Conservation (phyloP, 2,888 invertebrate species). For the Alentia gelatinosa region DNA sequence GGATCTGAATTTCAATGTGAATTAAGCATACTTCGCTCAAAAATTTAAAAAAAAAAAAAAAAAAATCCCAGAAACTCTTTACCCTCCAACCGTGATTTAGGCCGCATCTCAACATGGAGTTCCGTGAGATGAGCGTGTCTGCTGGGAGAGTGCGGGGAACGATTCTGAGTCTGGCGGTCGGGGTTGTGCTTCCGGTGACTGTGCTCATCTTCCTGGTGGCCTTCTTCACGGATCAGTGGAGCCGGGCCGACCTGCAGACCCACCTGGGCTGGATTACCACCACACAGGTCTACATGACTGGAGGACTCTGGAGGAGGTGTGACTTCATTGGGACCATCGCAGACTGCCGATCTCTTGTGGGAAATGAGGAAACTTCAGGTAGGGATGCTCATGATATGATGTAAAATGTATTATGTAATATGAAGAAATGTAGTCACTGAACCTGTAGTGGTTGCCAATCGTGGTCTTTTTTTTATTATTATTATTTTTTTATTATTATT, state of each 20-base stretch:
- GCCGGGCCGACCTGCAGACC: neutral
- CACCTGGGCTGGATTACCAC: neutral
- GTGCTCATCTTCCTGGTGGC: neutral
- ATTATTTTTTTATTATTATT: too few species aligned
- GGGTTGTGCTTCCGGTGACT: neutral
- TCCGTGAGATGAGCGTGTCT: neutral
- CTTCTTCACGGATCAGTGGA: conserved; percentile 27
- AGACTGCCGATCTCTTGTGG: neutral
- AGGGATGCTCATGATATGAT: too few species aligned
- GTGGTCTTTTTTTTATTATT: too few species aligned
- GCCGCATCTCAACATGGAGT: neutral
- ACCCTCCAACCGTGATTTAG: too few species aligned
- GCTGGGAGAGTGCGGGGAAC: neutral
- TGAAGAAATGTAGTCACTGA: too few species aligned
- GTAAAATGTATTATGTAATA: too few species aligned
- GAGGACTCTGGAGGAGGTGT: conserved; percentile 44
- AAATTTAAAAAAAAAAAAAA: too few species aligned
- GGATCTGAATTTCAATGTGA: too few species aligned
- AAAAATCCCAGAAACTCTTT: too few species aligned
- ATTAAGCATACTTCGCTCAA: too few species aligned
- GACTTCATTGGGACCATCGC: neutral
- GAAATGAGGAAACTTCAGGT: conserved; percentile 9
- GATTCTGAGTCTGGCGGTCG: neutral
- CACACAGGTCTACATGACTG: neutral
- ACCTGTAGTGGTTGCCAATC: too few species aligned